Percentiles rank a stretch among this genome's conserved stretches.
phyloP scores from a whole-genome alignment of 2,113 vertebrate species.

The Galemys pyrenaicus region DNA sequence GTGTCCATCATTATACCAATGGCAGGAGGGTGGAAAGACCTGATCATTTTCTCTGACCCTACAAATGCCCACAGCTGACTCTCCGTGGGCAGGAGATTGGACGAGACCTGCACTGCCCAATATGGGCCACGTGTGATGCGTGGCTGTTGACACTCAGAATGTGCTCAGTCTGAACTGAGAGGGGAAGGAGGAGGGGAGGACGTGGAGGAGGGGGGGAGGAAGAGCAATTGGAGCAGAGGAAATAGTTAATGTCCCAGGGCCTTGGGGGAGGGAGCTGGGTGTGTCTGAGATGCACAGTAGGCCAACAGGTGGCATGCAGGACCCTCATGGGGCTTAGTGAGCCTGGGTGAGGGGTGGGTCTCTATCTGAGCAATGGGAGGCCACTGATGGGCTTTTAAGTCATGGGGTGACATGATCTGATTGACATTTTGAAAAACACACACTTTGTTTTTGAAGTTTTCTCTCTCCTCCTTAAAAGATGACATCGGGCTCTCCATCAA shows the following conservation, averaged over 20 bases:
- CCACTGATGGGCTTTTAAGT: neutral
- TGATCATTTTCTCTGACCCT: too few species aligned
- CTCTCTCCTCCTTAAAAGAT: neutral
- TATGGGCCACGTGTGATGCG: too few species aligned
- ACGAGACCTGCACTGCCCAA: too few species aligned
- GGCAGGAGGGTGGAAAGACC: too few species aligned
- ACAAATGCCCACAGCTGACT: too few species aligned
- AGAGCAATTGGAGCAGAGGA: neutral
- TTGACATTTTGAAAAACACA: neutral
- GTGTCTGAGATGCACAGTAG: neutral
- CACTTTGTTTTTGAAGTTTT: too few species aligned
- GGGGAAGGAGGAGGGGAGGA: neutral
- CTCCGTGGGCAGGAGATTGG: too few species aligned
- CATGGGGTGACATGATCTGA: neutral
- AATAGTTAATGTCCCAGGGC: neutral
- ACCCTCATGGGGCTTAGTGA: neutral
- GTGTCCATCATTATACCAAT: too few species aligned
- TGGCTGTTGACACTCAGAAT: too few species aligned
- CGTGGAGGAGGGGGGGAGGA: too few species aligned
- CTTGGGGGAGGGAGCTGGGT: fast-evolving
- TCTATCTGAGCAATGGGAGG: neutral
- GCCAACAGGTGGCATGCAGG: fast-evolving
- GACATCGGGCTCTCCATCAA: neutral
- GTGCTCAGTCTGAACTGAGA: neutral
- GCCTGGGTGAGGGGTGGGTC: neutral